phyloP scores from a whole-genome alignment of 2,113 vertebrate species.

The Atherinomorus stipes region DNA sequence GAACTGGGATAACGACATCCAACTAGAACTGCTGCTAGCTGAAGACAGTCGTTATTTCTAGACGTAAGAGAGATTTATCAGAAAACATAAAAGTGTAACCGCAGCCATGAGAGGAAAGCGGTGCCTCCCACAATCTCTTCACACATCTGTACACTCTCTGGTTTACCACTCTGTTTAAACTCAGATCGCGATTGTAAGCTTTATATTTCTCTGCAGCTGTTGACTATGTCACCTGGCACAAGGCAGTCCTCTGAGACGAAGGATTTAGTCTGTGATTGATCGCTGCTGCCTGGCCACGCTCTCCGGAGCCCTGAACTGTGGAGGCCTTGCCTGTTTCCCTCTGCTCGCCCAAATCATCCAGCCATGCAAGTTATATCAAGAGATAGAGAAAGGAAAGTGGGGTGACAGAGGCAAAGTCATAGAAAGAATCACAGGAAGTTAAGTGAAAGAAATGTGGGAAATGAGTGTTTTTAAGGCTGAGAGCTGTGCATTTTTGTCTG shows the following conservation, averaged over 20 bases:
- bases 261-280: slow-evolving; percentile 76
- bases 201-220: slow-evolving; percentile 58
- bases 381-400: slow-evolving; percentile 35
- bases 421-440: slow-evolving; percentile 21
- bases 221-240: slow-evolving; percentile 69
- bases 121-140: neutral
- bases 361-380: slow-evolving; percentile 64
- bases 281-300: slow-evolving; percentile 62
- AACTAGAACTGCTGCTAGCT: neutral
- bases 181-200: slow-evolving; percentile 30
- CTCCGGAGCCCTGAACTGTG: slow-evolving; percentile 75
- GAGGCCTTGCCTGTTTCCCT: slow-evolving; percentile 63
- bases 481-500: neutral
- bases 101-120: neutral
- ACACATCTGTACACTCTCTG: neutral
- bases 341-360: slow-evolving; percentile 71
- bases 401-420: slow-evolving; percentile 35
- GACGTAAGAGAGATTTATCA: neutral
- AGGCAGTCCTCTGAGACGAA: slow-evolving; percentile 56
- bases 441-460: neutral
- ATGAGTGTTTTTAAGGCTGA: slow-evolving; percentile 9
- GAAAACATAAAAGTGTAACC: neutral
- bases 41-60: neutral
- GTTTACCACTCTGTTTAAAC: slow-evolving; percentile 40
- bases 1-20: neutral